Conservation (phyloP, 1,140 invertebrate species). For the Apis mellifera region Amel_HAv3.1 CM009932.2:13196501-13197000, state of each 20-base stretch:
- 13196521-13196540: slow-evolving; percentile 56
- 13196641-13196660: not conserved
- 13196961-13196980: not conserved
- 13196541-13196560: not conserved
- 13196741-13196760: not conserved
- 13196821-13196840: not conserved
- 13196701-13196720: not conserved
- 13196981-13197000: slow-evolving; percentile 5
- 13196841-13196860: slow-evolving; percentile 42
- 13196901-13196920: not conserved
- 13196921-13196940: slow-evolving; percentile 23
- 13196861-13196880: slow-evolving; percentile 9
- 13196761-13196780: not conserved
- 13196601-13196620: slow-evolving; percentile 2
- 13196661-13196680: not conserved
- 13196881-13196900: not conserved
- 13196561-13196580: slow-evolving; percentile 32
- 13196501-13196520: slow-evolving; percentile 27
- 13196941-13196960: not conserved
- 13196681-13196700: too few relatives aligned
- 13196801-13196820: slow-evolving; percentile 41
- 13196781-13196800: slow-evolving; percentile 8
- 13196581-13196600: not conserved
- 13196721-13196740: not conserved
- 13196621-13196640: slow-evolving; percentile 11